A percentile compares a stretch with the other conserved stretches of the same genome.
These are phyloP conservation scores for Sebastes diploproa DNA, from an alignment of 2,797 vertebrate species.

Conservation along the genomic window DNA sequence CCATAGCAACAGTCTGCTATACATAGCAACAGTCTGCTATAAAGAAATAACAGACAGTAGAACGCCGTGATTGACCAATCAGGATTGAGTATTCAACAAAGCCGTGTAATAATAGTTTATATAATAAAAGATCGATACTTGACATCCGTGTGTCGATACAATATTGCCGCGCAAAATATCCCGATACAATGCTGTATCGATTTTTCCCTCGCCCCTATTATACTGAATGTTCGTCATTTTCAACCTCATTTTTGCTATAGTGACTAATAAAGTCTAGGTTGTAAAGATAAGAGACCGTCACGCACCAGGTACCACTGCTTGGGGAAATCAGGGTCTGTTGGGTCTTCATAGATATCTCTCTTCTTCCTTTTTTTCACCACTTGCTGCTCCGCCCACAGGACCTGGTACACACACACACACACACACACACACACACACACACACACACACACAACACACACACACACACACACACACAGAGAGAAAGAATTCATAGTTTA, in stretches of 20 bases:
- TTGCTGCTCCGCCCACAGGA: conserved; percentile 93
- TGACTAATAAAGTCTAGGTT: neutral
- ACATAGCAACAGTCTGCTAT: no score
- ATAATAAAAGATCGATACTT: no score
- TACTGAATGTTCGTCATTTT: conserved; percentile 6
- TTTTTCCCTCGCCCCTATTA: no score
- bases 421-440: neutral
- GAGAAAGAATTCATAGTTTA: conserved; percentile 19
- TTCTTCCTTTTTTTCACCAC: conserved; percentile 88
- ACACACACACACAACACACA: neutral
- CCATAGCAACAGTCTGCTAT: no score
- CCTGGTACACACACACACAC: conserved; percentile 72
- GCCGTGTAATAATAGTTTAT: no score
- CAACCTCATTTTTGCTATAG: neutral
- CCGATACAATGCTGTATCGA: no score
- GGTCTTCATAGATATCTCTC: conserved; percentile 88
- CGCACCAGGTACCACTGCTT: conserved; percentile 99
- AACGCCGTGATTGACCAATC: no score
- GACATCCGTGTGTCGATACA: no score
- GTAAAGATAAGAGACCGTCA: conserved; percentile 17
- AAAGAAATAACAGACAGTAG: no score
- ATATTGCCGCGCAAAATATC: no score
- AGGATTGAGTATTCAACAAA: no score
- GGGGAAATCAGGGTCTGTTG: conserved; percentile 90
- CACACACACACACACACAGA: neutral